These are phyloP conservation scores for Dendrolimus houi DNA, from an alignment of 2,888 invertebrate genomes.

Conservation along the genomic window DNA sequence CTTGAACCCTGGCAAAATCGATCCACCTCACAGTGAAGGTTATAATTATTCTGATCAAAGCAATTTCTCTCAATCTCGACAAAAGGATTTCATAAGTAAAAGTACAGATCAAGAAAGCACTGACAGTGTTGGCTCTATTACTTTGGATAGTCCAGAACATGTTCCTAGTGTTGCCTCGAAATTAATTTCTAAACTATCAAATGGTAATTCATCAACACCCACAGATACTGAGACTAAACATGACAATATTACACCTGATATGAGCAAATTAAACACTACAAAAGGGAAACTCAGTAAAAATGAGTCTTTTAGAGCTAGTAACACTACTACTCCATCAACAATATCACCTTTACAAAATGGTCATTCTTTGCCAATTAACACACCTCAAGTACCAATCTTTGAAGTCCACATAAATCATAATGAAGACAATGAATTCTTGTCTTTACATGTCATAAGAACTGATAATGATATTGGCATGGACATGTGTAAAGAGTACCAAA, in stretches of 20 bases:
- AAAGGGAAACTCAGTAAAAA: conserved; percentile 49
- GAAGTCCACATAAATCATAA: conserved; percentile 61
- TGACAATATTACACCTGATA: conserved; percentile 57
- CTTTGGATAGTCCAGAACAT: conserved; percentile 53
- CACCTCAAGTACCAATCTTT: conserved; percentile 59
- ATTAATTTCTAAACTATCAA: conserved; percentile 63
- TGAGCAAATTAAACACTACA: conserved; percentile 37
- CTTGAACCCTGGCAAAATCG: conserved; percentile 33
- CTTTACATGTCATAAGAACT: conserved; percentile 59
- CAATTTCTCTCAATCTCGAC: conserved; percentile 33
- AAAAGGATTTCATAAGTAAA: conserved; percentile 40
- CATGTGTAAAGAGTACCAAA: conserved; percentile 66
- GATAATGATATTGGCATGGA: conserved; percentile 66
- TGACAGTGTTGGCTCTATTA: conserved; percentile 50
- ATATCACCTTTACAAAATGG: conserved; percentile 68
- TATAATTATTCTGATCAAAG: conserved; percentile 43
- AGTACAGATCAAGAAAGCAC: conserved; percentile 63
- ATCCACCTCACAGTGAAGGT: conserved; percentile 47
- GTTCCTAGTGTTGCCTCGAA: conserved; percentile 53
- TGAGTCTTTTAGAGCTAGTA: conserved; percentile 56
- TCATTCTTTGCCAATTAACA: conserved; percentile 52
- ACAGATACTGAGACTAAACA: conserved; percentile 39
- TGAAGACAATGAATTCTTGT: conserved; percentile 65
- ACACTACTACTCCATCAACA: conserved; percentile 63
- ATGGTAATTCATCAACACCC: conserved; percentile 65